Evolutionary conservation across 2,888 invertebrate species (phyloP).

Genomic region (Hydrotaea cyrtoneurina): DNA sequence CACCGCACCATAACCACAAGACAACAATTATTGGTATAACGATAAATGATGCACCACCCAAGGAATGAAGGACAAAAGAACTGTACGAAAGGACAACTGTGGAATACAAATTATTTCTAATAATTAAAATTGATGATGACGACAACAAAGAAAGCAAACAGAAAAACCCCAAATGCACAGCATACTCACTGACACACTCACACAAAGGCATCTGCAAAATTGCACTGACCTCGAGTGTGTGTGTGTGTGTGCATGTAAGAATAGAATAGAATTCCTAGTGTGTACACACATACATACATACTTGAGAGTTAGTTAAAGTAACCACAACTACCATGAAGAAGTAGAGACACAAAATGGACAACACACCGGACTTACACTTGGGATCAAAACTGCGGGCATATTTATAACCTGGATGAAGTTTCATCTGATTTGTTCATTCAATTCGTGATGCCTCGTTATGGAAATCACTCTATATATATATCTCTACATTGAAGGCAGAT

Average conservation of each 20-base stretch:
- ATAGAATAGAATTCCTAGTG: neutral
- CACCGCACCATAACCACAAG: neutral
- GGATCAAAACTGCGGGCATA: too few relatives aligned
- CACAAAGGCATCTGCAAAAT: neutral
- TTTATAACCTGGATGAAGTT: too few relatives aligned
- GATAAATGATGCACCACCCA: neutral
- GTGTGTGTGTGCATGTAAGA: neutral
- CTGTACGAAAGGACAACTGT: neutral
- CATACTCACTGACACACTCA: neutral
- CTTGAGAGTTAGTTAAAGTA: too few relatives aligned
- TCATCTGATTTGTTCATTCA: too few relatives aligned
- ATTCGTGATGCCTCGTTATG: too few relatives aligned
- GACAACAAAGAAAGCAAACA: neutral
- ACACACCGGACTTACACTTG: too few relatives aligned
- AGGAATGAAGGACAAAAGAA: neutral
- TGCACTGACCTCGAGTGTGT: neutral
- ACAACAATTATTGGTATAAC: constrained; percentile 14
- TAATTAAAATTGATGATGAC: constrained; percentile 33
- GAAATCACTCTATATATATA: too few relatives aligned
- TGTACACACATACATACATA: too few relatives aligned
- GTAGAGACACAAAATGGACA: too few relatives aligned
- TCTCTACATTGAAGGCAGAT: too few relatives aligned
- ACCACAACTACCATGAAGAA: too few relatives aligned
- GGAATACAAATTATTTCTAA: constrained; percentile 38
- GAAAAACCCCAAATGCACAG: neutral